Evolutionary conservation across 1,140 invertebrate genomes (phyloP).

Genomic region (Vollenhovia emeryi): DNA sequence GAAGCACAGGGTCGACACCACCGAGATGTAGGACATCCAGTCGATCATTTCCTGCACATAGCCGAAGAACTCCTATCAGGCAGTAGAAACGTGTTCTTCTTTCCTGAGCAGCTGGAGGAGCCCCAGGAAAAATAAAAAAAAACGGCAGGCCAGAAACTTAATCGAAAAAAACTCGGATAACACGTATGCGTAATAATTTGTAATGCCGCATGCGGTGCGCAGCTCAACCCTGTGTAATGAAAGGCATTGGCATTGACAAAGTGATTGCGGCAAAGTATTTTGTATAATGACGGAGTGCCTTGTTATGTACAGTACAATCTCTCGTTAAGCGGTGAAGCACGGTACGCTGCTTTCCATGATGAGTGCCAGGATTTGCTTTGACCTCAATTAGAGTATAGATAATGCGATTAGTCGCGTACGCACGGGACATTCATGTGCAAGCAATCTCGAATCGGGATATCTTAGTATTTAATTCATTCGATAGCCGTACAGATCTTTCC

Average conservation of each 20-base stretch:
- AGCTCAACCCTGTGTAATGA: slow-evolving; percentile 80
- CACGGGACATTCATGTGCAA: background rate
- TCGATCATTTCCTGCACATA: slow-evolving; percentile 98
- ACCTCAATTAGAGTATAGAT: slow-evolving; percentile 51
- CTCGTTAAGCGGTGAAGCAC: slow-evolving; percentile 68
- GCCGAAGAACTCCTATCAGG: slow-evolving; percentile 96
- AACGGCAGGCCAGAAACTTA: slow-evolving; percentile 60
- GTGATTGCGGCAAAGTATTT: slow-evolving; percentile 67
- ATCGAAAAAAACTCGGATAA: slow-evolving; percentile 54
- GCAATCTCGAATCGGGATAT: background rate
- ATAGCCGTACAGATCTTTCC: background rate
- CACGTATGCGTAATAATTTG: slow-evolving; percentile 49
- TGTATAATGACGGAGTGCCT: slow-evolving; percentile 52
- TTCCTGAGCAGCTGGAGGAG: slow-evolving; percentile 85
- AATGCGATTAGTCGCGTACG: slow-evolving; percentile 5
- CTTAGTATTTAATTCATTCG: background rate
- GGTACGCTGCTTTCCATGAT: slow-evolving; percentile 55
- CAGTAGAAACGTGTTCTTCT: slow-evolving; percentile 84
- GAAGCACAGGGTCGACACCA: slow-evolving; percentile 96
- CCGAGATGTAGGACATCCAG: slow-evolving; percentile 98
- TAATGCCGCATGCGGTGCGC: slow-evolving; percentile 77
- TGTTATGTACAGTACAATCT: slow-evolving; percentile 62
- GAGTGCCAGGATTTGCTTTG: slow-evolving; percentile 68
- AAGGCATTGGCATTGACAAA: slow-evolving; percentile 64
- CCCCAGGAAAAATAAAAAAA: slow-evolving; percentile 76